Evolutionary conservation across 2,797 vertebrate species (phyloP), one percentile per base, ranked within the genome.

Genomic region (Brachymystax lenok): DNA sequence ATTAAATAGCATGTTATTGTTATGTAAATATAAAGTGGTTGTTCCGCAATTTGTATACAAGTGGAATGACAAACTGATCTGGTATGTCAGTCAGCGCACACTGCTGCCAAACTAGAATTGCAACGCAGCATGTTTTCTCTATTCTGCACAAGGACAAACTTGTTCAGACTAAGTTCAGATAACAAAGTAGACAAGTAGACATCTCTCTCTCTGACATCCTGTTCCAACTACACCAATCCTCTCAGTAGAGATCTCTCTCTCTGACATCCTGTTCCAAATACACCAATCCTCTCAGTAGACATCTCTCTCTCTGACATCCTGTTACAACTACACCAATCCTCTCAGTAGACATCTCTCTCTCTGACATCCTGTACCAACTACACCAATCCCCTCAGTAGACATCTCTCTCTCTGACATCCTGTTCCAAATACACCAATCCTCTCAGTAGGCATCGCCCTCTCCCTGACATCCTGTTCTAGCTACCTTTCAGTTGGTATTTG

Each of bases 401-500:
- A 35, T 30, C 30, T 1, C 35, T 40, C 35, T 40, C 35, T 40
- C 35, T 40, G 30, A 30, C 28, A 30, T 30, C 28, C 28, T 30
- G 28, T 1, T 0, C 4, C 33, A 35, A 35, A 5, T 35, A 1
- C 33, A 35, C 1, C 0, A 1, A 35, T 35, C 33, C 33, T 35
- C 33, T 35, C 33, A 21, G 56, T n/a, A n/a, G 56, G 21, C 19
- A n/a, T 2, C 56, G n/a, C 46, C 6, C 54, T 56, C 54, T 56
- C 54, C 17, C 17, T 56, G 54, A 56, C 54, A 56, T 56, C 54
- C 54, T 56, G 54, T 24, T 61, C n/a, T 8, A 61, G 24, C n/a
- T 61, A 61, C n/a, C 59, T 24, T 61, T 61, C 59, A 61, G 59
- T 24, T 61, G 59, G 21, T 61, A 61, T 61, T 61, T 61, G 59